Base-by-base conservation (phyloP, 2,797 vertebrate species). In the Chelmon rostratus region DNA sequence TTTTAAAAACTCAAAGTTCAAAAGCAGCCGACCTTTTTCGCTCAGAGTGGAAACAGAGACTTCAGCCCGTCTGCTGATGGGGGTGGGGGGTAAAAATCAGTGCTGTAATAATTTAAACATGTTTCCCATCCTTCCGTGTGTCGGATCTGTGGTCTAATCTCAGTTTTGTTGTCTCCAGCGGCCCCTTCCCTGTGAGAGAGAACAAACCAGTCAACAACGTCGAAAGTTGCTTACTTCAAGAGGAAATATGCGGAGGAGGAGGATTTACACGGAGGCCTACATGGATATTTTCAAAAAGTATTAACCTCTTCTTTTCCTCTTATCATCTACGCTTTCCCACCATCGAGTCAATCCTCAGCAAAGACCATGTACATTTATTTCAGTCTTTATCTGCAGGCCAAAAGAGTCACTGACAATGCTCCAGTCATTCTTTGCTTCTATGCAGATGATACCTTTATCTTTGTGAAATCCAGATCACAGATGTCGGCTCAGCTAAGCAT, bases 181-280 rank as follows among this genome's bases (percentile, higher is more conserved):
- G 92, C 82, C 16, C 61, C 80, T 90, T 93, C 89, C 79, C 73
- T 65, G 78, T 75, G 83, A 91, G 89, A 84, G 91, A 81, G 90
- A 91, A 58, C 78, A 87, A 91, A 91, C 88, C 89, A 92, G 89
- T 96, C 95, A 97, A 99, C 97, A 92, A 99, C 97, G 98, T 99
- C 98, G 97, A 99, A 99, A 97, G 97, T 99, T 96, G 98, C 98
- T 80, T 99, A 99, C 91, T 99, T 99, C 96, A 99, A 99, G 97
- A 97, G 98, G 90, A 99, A 99, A 96, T 99, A 99, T 99, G 98
- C 98, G 97, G 97, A 98, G 97, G 98, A 99, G 94, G 98, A 99
- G 97, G 97, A 98, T 97, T 89, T 98, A 96, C 97, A 97, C 92
- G 93, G 96, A 95, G 94, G 95, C 96, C 96, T 96, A 96, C 97